A percentile compares a stretch with the other conserved stretches of the same genome.
Conservation (phyloP, 1,140 invertebrate genomes). For the Brachionus paranguensis region DNA sequence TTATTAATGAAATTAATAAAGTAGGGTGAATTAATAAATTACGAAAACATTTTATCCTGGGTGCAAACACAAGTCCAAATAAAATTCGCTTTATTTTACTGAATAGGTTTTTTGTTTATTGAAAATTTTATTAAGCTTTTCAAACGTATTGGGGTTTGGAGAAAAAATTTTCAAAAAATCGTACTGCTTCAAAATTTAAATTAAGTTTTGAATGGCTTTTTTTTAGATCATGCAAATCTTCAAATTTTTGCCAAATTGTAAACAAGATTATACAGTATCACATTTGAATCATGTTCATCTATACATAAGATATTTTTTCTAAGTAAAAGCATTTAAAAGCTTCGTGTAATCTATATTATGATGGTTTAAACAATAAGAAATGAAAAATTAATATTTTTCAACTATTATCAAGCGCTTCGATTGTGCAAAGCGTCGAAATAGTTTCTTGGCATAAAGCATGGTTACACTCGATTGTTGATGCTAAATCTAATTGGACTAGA, state of each 20-base stretch:
- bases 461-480: neutral
- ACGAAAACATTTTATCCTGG: slow-evolving; percentile 9
- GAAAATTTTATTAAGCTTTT: slow-evolving; percentile 17
- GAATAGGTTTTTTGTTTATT: neutral
- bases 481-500: neutral
- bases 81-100: neutral
- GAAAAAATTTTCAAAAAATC: neutral
- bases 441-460: neutral
- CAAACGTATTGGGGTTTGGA: neutral
- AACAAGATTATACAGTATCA: slow-evolving; percentile 14
- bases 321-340: neutral
- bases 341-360: neutral
- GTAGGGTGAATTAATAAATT: neutral
- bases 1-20: neutral
- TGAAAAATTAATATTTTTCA: neutral
- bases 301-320: neutral
- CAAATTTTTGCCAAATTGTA: slow-evolving; percentile 3
- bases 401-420: neutral
- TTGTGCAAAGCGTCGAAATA: neutral
- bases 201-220: neutral
- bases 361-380: neutral
- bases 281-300: slow-evolving; percentile 13
- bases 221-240: slow-evolving; percentile 1
- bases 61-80: neutral
- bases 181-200: neutral